Evolutionary conservation across 2,113 vertebrate genomes (phyloP).

Genomic region (Rhineura floridana): DNA sequence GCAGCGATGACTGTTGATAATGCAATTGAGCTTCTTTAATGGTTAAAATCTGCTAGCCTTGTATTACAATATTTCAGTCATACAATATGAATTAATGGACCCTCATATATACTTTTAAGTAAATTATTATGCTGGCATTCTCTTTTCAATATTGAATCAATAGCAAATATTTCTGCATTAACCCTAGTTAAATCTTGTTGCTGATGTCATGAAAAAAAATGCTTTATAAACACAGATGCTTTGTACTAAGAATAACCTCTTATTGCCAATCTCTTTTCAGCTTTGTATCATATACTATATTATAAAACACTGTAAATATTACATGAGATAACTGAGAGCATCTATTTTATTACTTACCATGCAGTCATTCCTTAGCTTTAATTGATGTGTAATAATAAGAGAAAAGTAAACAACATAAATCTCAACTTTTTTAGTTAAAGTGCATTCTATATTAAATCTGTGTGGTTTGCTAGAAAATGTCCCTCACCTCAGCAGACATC

Average conservation of each 20-base stretch:
- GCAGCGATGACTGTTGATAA: neutral
- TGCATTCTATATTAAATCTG: slow-evolving; percentile 55
- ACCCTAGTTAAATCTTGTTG: slow-evolving; percentile 59
- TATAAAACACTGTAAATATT: slow-evolving; percentile 79
- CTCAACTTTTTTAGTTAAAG: slow-evolving; percentile 62
- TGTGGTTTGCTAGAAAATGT: slow-evolving; percentile 49
- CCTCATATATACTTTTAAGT: slow-evolving; percentile 34
- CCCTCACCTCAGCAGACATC: slow-evolving; percentile 14
- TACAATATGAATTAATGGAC: slow-evolving; percentile 32
- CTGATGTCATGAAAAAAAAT: slow-evolving; percentile 71
- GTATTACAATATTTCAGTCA: slow-evolving; percentile 3
- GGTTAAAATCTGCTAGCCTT: slow-evolving; percentile 11
- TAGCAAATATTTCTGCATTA: slow-evolving; percentile 60
- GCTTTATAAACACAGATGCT: slow-evolving; percentile 74
- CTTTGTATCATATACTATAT: slow-evolving; percentile 71
- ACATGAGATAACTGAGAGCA: slow-evolving; percentile 77
- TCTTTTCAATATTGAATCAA: slow-evolving; percentile 54
- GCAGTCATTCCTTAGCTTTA: slow-evolving; percentile 71
- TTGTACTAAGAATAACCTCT: slow-evolving; percentile 74
- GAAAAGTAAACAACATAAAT: slow-evolving; percentile 70
- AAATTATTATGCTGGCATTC: slow-evolving; percentile 10
- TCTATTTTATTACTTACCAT: slow-evolving; percentile 72
- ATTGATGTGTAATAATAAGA: slow-evolving; percentile 70
- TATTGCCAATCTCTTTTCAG: slow-evolving; percentile 64
- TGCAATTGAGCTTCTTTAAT: slow-evolving; percentile 28